phyloP scores from a whole-genome alignment of 2,797 vertebrate genomes.

The Cyprinodon diabolis region DNA sequence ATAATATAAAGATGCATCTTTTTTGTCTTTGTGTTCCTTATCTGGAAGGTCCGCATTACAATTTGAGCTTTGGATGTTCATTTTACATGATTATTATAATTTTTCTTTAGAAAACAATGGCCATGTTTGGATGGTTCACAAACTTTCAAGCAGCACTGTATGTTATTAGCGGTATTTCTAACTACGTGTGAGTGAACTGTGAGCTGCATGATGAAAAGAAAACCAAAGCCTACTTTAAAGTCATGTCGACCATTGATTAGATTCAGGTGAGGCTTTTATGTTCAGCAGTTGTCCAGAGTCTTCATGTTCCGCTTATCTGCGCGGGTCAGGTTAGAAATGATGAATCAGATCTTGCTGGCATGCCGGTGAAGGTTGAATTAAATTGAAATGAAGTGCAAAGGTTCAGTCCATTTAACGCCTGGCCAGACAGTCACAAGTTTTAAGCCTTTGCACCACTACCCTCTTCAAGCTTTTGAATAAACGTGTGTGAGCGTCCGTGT shows the following conservation, averaged over 20 bases:
- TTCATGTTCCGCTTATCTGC: slow-evolving; percentile 52
- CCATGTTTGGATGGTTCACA: too few relatives aligned
- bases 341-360: slow-evolving; percentile 49
- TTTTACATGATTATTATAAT: too few relatives aligned
- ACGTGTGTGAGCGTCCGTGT: slow-evolving; percentile 2
- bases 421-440: slow-evolving; percentile 51
- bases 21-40: too few relatives aligned
- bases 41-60: too few relatives aligned
- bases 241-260: slow-evolving; percentile 25
- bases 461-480: slow-evolving; percentile 23
- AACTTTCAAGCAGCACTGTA: too few relatives aligned
- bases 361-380: slow-evolving; percentile 65
- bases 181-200: slow-evolving; percentile 12
- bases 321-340: slow-evolving; percentile 47
- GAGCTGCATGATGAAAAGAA: slow-evolving; percentile 30
- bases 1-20: too few relatives aligned
- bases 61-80: too few relatives aligned
- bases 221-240: slow-evolving; percentile 13
- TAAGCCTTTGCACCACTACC: slow-evolving; percentile 36
- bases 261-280: slow-evolving; percentile 51
- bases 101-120: too few relatives aligned
- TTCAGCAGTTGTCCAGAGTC: slow-evolving; percentile 46
- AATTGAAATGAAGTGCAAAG: slow-evolving; percentile 73
- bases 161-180: slow-evolving; percentile 17
- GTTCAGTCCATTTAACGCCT: slow-evolving; percentile 65